These are phyloP conservation scores for Hybos culiciformis DNA, from an alignment of 2,888 invertebrate species.

Conservation along the genomic window DNA sequence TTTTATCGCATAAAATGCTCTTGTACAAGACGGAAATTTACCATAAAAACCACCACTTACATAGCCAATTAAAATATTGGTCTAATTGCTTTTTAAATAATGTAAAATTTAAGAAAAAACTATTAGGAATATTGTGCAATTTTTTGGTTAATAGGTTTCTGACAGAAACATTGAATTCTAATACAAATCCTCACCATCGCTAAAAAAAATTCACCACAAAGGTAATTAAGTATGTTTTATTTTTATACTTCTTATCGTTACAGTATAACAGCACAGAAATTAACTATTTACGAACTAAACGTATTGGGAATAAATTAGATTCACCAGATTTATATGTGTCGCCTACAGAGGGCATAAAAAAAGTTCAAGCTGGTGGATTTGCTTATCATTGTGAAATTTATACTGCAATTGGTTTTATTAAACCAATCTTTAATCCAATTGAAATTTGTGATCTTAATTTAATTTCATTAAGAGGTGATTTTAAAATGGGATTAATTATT, in stretches of 20 bases:
- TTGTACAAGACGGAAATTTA: no score
- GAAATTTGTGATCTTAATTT: conserved; percentile 33
- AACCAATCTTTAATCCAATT: conserved; percentile 24
- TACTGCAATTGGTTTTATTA: conserved; percentile 21
- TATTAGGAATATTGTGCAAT: background rate
- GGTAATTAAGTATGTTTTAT: no score
- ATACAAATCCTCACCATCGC: no score
- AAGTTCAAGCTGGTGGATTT: conserved; percentile 24
- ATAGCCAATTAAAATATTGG: no score
- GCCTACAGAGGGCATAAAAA: conserved; percentile 21
- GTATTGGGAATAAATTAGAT: conserved; percentile 3
- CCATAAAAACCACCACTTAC: no score
- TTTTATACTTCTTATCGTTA: no score
- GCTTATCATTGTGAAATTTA: conserved; percentile 28
- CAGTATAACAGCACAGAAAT: conserved; percentile 20
- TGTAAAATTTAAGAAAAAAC: no score
- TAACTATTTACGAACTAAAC: conserved; percentile 12
- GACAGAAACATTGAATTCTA: background rate
- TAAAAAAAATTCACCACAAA: no score
- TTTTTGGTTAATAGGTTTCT: background rate
- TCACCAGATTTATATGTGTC: conserved; percentile 19
- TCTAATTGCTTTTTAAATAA: no score
- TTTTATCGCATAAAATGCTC: no score
- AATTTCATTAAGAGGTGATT: conserved; percentile 23
- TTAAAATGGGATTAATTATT: conserved; percentile 17